phyloP scores from a whole-genome alignment of 2,888 invertebrate genomes.

The Drosophila birchii region DNA sequence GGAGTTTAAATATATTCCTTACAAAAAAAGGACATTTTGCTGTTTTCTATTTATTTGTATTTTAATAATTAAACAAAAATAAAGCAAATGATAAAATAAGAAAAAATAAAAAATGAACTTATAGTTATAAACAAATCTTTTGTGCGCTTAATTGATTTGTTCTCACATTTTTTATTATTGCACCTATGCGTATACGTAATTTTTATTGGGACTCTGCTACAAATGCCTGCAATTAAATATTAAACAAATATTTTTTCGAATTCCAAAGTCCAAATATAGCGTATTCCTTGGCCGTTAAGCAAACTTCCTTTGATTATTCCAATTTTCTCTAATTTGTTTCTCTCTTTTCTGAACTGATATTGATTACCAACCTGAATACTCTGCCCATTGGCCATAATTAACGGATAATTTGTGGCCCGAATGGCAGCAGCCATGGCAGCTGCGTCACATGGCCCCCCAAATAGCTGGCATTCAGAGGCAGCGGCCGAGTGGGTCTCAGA shows the following conservation, averaged over 20 bases:
- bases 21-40: not conserved
- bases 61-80: not conserved
- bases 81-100: too few relatives aligned
- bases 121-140: too few relatives aligned
- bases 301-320: slow-evolving; percentile 3
- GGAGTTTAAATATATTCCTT: not conserved
- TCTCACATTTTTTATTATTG: too few relatives aligned
- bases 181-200: not conserved
- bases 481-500: slow-evolving; percentile 15
- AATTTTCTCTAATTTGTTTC: slow-evolving; percentile 16
- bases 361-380: slow-evolving; percentile 14
- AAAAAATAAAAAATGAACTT: too few relatives aligned
- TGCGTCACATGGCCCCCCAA: slow-evolving; percentile 55
- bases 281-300: not conserved
- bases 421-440: slow-evolving; percentile 6
- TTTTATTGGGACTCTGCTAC: not conserved
- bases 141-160: too few relatives aligned
- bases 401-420: slow-evolving; percentile 60
- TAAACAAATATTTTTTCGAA: not conserved
- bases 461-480: slow-evolving; percentile 37
- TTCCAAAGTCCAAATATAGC: not conserved
- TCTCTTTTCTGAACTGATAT: slow-evolving; percentile 13
- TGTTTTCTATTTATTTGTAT: not conserved
- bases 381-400: slow-evolving; percentile 54
- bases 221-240: not conserved